These are phyloP conservation scores for Sylvicola cinctus DNA, from an alignment of 2,888 invertebrate species.

Conservation along the genomic window DNA sequence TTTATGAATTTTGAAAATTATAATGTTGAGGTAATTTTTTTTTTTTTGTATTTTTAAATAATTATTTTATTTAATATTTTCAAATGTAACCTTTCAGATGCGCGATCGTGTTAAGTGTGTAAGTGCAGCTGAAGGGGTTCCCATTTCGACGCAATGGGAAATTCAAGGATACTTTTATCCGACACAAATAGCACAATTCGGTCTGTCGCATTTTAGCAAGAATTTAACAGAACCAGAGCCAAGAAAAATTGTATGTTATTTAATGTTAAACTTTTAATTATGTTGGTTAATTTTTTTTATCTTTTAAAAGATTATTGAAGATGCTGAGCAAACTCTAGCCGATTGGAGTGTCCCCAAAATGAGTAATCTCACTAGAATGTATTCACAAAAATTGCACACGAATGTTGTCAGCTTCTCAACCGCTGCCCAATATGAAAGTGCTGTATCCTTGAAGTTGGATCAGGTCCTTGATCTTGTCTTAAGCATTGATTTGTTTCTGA, in stretches of 20 bases:
- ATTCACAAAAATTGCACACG: slow-evolving; percentile 34
- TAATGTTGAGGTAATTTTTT: slow-evolving; percentile 62
- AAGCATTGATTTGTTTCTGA: slow-evolving; percentile 47
- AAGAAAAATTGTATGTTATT: slow-evolving; percentile 28
- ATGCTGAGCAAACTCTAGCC: slow-evolving; percentile 43
- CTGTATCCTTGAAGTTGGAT: slow-evolving; percentile 44
- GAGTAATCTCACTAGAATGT: slow-evolving; percentile 39
- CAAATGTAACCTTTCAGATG: slow-evolving; percentile 18
- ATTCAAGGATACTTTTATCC: slow-evolving; percentile 91
- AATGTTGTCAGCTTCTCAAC: slow-evolving; percentile 53
- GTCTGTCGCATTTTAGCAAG: slow-evolving; percentile 91
- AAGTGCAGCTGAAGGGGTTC: slow-evolving; percentile 82
- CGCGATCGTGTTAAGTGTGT: slow-evolving; percentile 91
- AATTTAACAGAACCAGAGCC: slow-evolving; percentile 73
- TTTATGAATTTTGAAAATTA: slow-evolving; percentile 97
- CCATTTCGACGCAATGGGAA: slow-evolving; percentile 95
- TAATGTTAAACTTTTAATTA: background rate
- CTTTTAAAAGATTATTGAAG: slow-evolving; percentile 35
- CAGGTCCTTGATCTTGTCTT: slow-evolving; percentile 55
- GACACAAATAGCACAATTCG: slow-evolving; percentile 97
- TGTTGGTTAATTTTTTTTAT: background rate
- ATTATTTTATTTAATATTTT: background rate
- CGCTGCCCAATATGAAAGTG: slow-evolving; percentile 42
- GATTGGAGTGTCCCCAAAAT: slow-evolving; percentile 57
- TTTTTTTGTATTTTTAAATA: slow-evolving; percentile 2